phyloP scores from a whole-genome alignment of 2,113 vertebrate genomes.

The Athene noctua region DNA sequence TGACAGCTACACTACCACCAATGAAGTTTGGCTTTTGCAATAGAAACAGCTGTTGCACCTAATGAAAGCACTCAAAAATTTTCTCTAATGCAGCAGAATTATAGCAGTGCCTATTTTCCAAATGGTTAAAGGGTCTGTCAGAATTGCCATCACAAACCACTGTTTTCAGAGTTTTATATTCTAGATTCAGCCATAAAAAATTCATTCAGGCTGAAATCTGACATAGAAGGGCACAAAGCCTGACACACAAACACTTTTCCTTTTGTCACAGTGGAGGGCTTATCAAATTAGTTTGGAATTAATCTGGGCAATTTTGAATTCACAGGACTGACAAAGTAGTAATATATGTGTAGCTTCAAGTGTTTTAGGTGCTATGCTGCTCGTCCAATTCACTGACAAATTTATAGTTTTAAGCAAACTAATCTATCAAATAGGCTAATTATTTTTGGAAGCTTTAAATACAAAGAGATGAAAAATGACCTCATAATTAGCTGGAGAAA shows the following conservation, averaged over 20 bases:
- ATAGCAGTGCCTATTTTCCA: conserved; percentile 60
- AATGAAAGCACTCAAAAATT: conserved; percentile 71
- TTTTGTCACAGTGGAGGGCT: neutral
- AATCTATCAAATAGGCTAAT: conserved; percentile 9
- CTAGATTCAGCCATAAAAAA: conserved; percentile 47
- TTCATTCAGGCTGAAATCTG: conserved; percentile 11
- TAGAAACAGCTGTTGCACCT: conserved; percentile 77
- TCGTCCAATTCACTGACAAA: neutral
- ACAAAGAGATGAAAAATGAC: neutral
- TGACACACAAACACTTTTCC: conserved; percentile 14
- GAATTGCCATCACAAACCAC: conserved; percentile 47
- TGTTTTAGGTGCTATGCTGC: neutral
- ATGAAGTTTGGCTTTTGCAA: conserved; percentile 68
- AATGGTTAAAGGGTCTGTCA: conserved; percentile 61
- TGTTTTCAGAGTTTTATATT: conserved; percentile 30
- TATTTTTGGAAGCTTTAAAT: conserved; percentile 1
- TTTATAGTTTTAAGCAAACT: neutral
- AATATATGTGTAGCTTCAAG: neutral
- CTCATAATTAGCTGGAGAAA: neutral
- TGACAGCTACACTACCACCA: conserved; percentile 60
- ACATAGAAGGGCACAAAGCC: neutral
- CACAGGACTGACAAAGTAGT: neutral
- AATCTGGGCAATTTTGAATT: neutral
- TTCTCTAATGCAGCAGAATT: conserved; percentile 70
- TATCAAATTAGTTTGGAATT: conserved; percentile 21